Evolutionary conservation across 2,797 vertebrate genomes (phyloP), one percentile per base, ranked within the genome.

Genomic region (Bradypodion ventrale): DNA sequence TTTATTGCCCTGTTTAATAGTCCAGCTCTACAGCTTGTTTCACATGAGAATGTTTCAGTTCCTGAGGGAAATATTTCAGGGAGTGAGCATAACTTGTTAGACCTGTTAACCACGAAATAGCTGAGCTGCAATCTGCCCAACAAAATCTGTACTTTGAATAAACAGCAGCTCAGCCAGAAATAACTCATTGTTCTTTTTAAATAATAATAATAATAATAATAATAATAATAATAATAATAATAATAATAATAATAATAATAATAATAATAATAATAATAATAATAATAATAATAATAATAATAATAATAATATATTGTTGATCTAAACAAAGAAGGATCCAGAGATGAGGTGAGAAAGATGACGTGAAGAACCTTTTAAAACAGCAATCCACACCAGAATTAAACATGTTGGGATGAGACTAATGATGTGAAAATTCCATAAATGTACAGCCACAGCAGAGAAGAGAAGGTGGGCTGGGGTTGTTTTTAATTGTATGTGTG

Each of bases 41-140:
- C 79, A 85, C 46, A 69, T 76, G 62, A 85, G 66, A 82, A 69
- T 37, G 49, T 75, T 85, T 75, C 27, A 82, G 32, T 52, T 82
- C 72, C 79, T 76, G 16, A 35, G 78, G 73, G 73, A 75, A 77
- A 73, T 27, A 2, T 72, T 72, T 85, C 70, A 44, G 76, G 60
- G 66, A 70, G 65, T 42, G 49, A 66, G n/a, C 29, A 80, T 59
- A 44, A 42, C 49, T 66, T 80, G 35, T 46, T 44, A 35, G 19
- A 52, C 56, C 37, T 85, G 27, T 74, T 46, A 80, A 44, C 23
- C 69, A 56, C 44, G 46, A 56, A 10, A 65, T 12, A 74, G 44
- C 27, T 52, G 72, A 62, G 72, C 72, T 84, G 72, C 56, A 62
- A 49, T 65, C 82, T 70, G 35, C 65, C 75, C 40, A 16, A 60